These are phyloP conservation scores for Suricata suricatta DNA, from an alignment of 2,113 vertebrate genomes.

Conservation along the genomic window DNA sequence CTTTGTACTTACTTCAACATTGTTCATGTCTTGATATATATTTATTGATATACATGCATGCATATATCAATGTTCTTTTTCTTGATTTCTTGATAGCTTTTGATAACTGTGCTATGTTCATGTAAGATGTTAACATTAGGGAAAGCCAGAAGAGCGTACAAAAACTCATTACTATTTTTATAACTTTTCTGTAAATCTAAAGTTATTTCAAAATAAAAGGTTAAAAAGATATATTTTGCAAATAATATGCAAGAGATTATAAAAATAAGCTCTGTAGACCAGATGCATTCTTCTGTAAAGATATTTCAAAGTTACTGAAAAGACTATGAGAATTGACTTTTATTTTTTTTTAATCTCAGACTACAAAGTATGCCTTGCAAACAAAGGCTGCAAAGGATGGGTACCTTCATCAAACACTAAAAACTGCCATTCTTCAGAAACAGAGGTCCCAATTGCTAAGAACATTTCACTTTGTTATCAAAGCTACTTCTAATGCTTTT, in stretches of 20 bases:
- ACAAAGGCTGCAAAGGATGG: not conserved
- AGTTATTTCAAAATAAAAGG: constrained; percentile 53
- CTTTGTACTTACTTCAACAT: too few species aligned
- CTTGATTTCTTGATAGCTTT: not conserved
- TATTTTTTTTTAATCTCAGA: constrained; percentile 15
- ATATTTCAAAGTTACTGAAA: constrained; percentile 43
- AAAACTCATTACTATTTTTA: constrained; percentile 16
- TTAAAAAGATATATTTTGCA: constrained; percentile 43
- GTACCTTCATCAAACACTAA: not conserved
- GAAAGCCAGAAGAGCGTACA: not conserved
- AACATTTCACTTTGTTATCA: not conserved
- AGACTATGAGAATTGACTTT: constrained; percentile 25
- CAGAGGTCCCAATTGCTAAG: not conserved
- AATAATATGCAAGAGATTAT: constrained; percentile 32
- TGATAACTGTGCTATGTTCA: not conserved
- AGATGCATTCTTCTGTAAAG: constrained; percentile 42
- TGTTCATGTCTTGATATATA: not conserved
- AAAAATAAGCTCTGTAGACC: constrained; percentile 3
- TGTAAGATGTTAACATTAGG: not conserved
- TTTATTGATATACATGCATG: too few species aligned
- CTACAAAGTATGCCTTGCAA: constrained; percentile 18
- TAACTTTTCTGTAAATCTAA: constrained; percentile 45
- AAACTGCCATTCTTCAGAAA: not conserved
- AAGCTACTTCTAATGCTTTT: not conserved
- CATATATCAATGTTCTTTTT: not conserved